These are phyloP conservation scores for Ophion ellenae DNA, from an alignment of 2,888 invertebrate species.

Conservation along the genomic window DNA sequence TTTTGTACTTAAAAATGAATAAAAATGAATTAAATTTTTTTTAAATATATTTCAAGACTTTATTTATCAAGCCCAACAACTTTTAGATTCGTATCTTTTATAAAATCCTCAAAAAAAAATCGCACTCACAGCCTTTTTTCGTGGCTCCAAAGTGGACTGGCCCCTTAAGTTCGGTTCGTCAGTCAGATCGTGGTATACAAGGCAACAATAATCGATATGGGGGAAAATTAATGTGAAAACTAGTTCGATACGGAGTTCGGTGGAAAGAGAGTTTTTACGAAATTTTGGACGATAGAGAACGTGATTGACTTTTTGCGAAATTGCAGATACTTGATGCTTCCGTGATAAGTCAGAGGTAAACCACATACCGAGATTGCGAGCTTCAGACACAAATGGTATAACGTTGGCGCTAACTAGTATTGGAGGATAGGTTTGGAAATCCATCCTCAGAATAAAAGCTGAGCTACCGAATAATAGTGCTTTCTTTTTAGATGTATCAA, in stretches of 20 bases:
- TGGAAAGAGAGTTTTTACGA: neutral
- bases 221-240: neutral
- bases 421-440: neutral
- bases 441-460: neutral
- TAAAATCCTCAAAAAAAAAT: too few species aligned
- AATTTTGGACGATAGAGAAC: neutral
- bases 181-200: neutral
- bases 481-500: too few species aligned
- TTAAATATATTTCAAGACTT: too few species aligned
- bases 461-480: neutral
- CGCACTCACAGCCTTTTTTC: too few species aligned
- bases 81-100: too few species aligned
- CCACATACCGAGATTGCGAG: neutral
- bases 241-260: neutral
- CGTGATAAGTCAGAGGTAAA: neutral
- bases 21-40: too few species aligned
- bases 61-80: too few species aligned
- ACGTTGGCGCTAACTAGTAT: neutral
- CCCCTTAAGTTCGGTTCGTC: neutral
- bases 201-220: constrained; percentile 22
- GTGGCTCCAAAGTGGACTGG: too few species aligned
- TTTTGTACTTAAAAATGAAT: too few species aligned
- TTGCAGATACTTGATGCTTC: neutral
- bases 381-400: neutral
- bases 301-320: neutral